Evolutionary conservation across 2,888 invertebrate species (phyloP), one percentile per base, ranked within the genome.

Genomic region (Cryptus viduatorius): DNA sequence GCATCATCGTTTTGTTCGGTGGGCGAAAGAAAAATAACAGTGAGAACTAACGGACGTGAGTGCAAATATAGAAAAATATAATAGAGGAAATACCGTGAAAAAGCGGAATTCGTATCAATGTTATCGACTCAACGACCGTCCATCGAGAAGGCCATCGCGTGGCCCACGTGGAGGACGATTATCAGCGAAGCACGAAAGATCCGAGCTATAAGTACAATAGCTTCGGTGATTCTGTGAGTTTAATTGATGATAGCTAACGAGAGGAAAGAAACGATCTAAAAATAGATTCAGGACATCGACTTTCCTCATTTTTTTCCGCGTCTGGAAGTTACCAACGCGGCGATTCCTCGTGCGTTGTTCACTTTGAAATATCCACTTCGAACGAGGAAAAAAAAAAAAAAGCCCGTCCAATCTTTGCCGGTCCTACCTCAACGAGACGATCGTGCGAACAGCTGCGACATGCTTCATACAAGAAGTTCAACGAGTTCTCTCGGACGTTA

Each of bases 111-210:
- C 8, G 31, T 19, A 48, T 31, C 46, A 46, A 16, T 44, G 16
- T 48, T 61, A n/a, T 16, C 46, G 61, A 31, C 31, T 64, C 48
- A 48, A 64, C 48, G 46, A 61, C 29, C 14, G 29, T 29, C 59
- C 61, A 44, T 56, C 61, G 1, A 16, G 46, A 29, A 48, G 8
- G 46, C 46, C 24, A n/a, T n/a, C n/a, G 53, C 46, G 59, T 12
- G 4, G 7, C 24, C 24, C 69, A 24, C 16, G 8, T 44, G 14
- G 1, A 14, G 31, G 50, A 42, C 14, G 19, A 71, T 50, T 65
- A 64, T 75, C 75, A 50, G 48, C 14, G 65, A 50, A 75, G 64
- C 42, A 50, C 16, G 14, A 50, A 5, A 37, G 4, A 56, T 37
- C 37, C n/a, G n/a, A 10, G 19, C 24, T 24, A 24, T 24, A 24